These are phyloP conservation scores for Ophion costatus DNA, from an alignment of 2,888 invertebrate species.

Conservation along the genomic window DNA sequence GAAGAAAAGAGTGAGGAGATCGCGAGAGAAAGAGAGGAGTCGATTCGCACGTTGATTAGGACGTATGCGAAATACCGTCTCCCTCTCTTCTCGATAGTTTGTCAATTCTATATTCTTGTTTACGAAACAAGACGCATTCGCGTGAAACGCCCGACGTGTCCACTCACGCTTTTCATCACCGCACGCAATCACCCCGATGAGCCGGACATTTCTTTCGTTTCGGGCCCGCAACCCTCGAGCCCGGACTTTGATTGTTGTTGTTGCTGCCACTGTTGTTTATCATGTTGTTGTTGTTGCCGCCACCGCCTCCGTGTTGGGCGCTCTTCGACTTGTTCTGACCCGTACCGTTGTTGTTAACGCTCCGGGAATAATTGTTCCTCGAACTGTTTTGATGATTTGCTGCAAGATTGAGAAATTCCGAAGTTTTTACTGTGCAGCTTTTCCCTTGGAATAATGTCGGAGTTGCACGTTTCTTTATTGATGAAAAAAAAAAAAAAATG, in stretches of 20 bases:
- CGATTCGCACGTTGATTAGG: constrained; percentile 28
- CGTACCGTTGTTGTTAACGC: constrained; percentile 71
- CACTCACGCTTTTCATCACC: constrained; percentile 79
- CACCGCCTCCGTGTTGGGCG: constrained; percentile 53
- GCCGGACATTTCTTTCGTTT: constrained; percentile 80
- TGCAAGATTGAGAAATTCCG: constrained; percentile 36
- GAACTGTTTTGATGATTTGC: constrained; percentile 78
- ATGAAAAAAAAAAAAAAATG: neutral
- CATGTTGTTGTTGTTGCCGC: constrained; percentile 64
- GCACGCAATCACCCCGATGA: constrained; percentile 81
- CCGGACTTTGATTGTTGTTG: constrained; percentile 78
- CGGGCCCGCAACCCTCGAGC: constrained; percentile 76
- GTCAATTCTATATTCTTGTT: constrained; percentile 30
- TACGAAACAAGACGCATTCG: constrained; percentile 44
- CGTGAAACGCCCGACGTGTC: constrained; percentile 40
- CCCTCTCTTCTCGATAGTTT: constrained; percentile 2
- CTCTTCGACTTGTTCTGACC: constrained; percentile 61
- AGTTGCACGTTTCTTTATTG: neutral
- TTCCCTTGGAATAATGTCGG: neutral
- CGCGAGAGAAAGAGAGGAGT: neutral
- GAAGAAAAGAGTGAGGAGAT: constrained; percentile 1
- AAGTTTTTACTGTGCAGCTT: neutral
- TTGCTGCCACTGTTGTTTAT: constrained; percentile 77
- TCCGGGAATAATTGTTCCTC: constrained; percentile 77
- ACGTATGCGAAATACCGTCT: constrained; percentile 20